A percentile compares a stretch with the other conserved stretches of the same genome.
Evolutionary conservation across 1,140 invertebrate genomes (phyloP).

Genomic region (Lycorma delicatula): DNA sequence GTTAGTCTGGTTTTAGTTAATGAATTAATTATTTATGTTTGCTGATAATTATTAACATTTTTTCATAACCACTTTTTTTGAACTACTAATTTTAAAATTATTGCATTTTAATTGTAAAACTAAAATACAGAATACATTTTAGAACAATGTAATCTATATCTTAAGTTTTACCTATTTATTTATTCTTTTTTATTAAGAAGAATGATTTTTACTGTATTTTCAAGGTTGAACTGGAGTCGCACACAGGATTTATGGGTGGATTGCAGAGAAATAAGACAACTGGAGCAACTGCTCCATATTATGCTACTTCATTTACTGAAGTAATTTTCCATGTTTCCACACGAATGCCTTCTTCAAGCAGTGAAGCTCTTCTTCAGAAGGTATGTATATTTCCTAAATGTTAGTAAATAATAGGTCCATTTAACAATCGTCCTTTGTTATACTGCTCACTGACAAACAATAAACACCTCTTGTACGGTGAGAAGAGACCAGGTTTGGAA

Average conservation of each 20-base stretch:
- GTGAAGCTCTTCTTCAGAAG: conserved; percentile 84
- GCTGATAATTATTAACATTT: not conserved
- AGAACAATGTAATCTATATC: not conserved
- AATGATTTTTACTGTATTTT: conserved; percentile 9
- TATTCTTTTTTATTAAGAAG: not conserved
- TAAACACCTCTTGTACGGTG: too few species aligned
- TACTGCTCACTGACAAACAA: too few species aligned
- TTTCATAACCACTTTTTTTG: not conserved
- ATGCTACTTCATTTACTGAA: conserved; percentile 82
- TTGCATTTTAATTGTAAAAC: not conserved
- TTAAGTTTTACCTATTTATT: not conserved
- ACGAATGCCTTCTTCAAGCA: conserved; percentile 75
- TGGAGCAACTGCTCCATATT: conserved; percentile 90
- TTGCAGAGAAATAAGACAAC: conserved; percentile 83
- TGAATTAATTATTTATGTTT: too few species aligned
- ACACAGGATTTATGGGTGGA: conserved; percentile 94
- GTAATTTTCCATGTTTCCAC: conserved; percentile 96
- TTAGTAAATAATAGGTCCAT: conserved; percentile 5
- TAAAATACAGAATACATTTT: not conserved
- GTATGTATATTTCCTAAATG: conserved; percentile 38
- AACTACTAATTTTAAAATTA: not conserved
- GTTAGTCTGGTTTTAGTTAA: conserved; percentile 45
- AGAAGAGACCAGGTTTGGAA: too few species aligned
- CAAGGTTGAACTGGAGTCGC: conserved; percentile 82
- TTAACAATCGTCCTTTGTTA: too few species aligned